Conservation (phyloP, 2,888 invertebrate genomes). For the Marasmarcha lunaedactyla region DNA sequence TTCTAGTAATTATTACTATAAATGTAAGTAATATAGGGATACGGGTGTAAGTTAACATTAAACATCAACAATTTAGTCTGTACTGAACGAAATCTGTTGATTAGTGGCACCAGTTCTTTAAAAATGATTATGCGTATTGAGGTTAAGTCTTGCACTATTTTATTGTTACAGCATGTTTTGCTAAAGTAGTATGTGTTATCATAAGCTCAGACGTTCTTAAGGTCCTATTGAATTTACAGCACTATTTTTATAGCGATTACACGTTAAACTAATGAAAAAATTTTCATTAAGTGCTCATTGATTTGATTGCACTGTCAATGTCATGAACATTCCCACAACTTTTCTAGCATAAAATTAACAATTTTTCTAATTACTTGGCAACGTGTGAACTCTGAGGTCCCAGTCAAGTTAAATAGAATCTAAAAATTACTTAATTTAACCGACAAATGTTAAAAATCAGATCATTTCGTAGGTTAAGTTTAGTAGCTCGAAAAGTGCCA, state of each 20-base stretch:
- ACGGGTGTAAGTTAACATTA: neutral
- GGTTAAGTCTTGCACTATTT: slow-evolving; percentile 53
- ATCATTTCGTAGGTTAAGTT: slow-evolving; percentile 21
- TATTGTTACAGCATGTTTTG: neutral
- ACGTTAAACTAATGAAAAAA: too few species aligned
- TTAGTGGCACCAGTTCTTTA: too few species aligned
- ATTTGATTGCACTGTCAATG: slow-evolving; percentile 48
- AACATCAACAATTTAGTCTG: too few species aligned
- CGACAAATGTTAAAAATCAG: too few species aligned
- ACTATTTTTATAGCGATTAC: too few species aligned
- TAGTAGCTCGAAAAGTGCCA: slow-evolving; percentile 8
- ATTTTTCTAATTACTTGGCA: neutral
- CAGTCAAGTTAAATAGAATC: too few species aligned
- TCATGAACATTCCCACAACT: slow-evolving; percentile 20
- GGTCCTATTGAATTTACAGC: too few species aligned
- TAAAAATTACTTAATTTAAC: too few species aligned
- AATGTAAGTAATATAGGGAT: slow-evolving; percentile 15
- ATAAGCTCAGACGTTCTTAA: too few species aligned
- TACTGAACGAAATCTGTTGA: too few species aligned
- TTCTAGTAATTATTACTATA: slow-evolving; percentile 21
- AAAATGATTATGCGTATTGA: slow-evolving; percentile 45
- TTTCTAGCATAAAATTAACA: neutral
- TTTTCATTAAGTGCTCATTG: too few species aligned
- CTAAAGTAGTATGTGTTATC: slow-evolving; percentile 9
- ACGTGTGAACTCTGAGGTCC: slow-evolving; percentile 1